Evolutionary conservation across 1,140 invertebrate species (phyloP).

Genomic region (Cepaea nemoralis): DNA sequence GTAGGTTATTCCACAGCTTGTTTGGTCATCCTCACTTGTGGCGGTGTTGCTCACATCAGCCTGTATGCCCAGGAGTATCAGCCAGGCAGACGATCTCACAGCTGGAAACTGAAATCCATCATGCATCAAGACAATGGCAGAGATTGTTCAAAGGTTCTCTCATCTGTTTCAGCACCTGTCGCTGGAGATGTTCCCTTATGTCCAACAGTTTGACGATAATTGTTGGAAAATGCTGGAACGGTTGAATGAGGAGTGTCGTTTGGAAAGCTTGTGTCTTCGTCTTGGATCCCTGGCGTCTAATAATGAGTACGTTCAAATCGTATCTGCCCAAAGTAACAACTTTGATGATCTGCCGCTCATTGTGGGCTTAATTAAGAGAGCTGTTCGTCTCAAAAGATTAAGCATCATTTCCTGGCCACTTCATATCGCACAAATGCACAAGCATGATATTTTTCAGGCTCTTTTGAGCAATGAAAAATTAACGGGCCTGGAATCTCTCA

Average conservation of each 20-base stretch:
- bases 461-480: conserved; percentile 12
- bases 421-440: background rate
- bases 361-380: background rate
- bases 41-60: conserved; percentile 11
- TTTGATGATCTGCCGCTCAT: conserved; percentile 12
- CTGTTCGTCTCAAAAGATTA: conserved; percentile 11
- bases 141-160: conserved; percentile 17
- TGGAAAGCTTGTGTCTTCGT: conserved; percentile 26
- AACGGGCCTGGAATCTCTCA: background rate
- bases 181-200: background rate
- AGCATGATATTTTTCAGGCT: conserved; percentile 2
- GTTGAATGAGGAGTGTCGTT: conserved; percentile 11
- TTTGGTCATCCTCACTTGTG: conserved; percentile 27
- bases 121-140: conserved; percentile 6
- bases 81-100: background rate
- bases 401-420: conserved; percentile 34
- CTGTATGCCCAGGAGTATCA: background rate
- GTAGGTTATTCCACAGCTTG: conserved; percentile 15
- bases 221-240: background rate
- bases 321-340: background rate
- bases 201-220: background rate
- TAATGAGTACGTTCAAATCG: background rate
- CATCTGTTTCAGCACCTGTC: conserved; percentile 25
- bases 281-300: conserved; percentile 1
- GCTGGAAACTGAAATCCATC: background rate